These are phyloP conservation scores for Apus apus DNA, from an alignment of 2,113 vertebrate species.

Conservation along the genomic window DNA sequence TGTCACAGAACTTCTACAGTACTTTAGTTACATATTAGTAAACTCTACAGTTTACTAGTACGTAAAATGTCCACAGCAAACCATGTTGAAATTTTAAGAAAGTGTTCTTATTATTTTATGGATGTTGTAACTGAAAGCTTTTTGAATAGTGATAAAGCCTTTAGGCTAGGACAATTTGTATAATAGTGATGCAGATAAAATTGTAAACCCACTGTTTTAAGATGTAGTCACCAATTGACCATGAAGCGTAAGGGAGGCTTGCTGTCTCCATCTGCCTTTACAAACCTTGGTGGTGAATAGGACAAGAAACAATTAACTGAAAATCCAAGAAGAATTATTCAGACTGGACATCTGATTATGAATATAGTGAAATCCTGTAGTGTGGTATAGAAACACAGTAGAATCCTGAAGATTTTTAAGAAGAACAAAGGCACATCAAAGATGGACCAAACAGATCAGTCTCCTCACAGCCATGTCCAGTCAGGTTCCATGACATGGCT, in stretches of 20 bases:
- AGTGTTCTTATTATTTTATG: background rate
- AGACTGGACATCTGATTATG: background rate
- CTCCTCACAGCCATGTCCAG: background rate
- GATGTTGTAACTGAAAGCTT: background rate
- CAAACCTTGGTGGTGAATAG: background rate
- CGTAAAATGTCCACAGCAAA: background rate
- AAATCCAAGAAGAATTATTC: background rate
- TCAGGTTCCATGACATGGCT: background rate
- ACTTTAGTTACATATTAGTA: background rate
- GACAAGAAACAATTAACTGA: background rate
- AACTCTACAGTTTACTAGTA: too few species aligned
- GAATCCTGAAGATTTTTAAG: background rate
- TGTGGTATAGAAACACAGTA: background rate
- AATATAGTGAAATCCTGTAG: background rate
- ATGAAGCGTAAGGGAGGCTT: background rate
- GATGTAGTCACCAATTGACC: background rate
- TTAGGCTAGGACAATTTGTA: background rate
- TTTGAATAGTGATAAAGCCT: background rate
- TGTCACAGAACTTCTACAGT: background rate
- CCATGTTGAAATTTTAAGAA: background rate
- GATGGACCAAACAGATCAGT: background rate
- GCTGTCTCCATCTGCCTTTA: background rate
- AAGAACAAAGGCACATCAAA: background rate
- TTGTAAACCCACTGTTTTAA: background rate
- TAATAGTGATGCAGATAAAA: background rate